Percentiles rank a stretch among this genome's conserved stretches.
phyloP scores from a whole-genome alignment of 2,797 vertebrate species.

The Muscicapa comitata region DNA sequence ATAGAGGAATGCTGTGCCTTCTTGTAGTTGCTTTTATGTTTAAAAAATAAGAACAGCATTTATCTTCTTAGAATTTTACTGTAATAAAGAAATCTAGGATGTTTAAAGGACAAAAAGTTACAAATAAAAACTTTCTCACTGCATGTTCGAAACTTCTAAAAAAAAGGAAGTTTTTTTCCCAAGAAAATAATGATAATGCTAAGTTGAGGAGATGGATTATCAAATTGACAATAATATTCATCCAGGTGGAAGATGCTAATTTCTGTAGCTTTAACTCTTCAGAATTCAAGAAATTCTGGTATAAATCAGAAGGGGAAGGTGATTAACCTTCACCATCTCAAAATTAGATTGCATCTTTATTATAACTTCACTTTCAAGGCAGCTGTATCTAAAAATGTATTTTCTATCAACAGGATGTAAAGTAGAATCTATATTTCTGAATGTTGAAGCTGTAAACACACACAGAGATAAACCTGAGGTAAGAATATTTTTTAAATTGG shows the following conservation, averaged over 20 bases:
- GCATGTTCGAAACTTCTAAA: fast-evolving
- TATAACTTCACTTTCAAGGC: not conserved
- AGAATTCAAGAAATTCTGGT: not conserved
- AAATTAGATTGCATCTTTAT: not conserved
- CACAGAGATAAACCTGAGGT: constrained; percentile 94
- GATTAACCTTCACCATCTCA: not conserved
- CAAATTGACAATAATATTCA: not conserved
- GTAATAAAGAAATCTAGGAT: not conserved
- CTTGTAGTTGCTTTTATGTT: not conserved
- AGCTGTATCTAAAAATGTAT: not conserved
- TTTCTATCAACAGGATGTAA: constrained; percentile 87
- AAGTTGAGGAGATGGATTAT: not conserved
- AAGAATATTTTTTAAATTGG: constrained; percentile 34
- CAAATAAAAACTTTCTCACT: not conserved
- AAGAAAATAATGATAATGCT: not conserved
- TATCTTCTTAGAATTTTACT: not conserved
- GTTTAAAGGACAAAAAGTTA: not conserved
- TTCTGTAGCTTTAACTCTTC: not conserved
- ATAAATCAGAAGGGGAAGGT: not conserved
- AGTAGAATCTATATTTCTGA: constrained; percentile 91
- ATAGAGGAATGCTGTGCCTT: not conserved
- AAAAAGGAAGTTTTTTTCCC: not conserved
- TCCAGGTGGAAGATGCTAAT: not conserved
- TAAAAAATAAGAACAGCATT: not conserved
- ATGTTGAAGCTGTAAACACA: constrained; percentile 94